phyloP scores from a whole-genome alignment of 2,113 vertebrate genomes.

The Poeciliopsis occidentalis region DNA sequence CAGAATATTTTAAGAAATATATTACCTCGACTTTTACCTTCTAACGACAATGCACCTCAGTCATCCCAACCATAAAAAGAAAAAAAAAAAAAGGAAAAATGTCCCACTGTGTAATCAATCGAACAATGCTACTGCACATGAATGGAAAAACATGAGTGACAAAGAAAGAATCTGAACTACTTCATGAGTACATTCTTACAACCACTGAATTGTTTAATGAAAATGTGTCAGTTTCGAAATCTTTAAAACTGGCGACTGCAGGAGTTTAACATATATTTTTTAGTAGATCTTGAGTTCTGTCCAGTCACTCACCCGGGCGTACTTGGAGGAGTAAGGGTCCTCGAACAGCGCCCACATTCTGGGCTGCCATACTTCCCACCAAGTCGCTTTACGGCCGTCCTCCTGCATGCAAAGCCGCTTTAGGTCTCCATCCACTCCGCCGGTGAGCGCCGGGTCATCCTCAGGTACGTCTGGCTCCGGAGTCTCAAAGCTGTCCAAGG shows the following conservation, averaged over 20 bases:
- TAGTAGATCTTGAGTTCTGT: not conserved
- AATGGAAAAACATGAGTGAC: no score
- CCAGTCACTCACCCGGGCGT: slow-evolving; percentile 86
- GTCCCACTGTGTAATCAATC: no score
- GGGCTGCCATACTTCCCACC: slow-evolving; percentile 90
- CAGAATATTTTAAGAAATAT: no score
- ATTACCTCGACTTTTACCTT: no score
- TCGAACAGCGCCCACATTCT: slow-evolving; percentile 95
- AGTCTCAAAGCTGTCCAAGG: slow-evolving; percentile 94
- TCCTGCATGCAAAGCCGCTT: slow-evolving; percentile 85
- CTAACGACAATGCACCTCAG: no score
- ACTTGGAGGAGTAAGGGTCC: slow-evolving; percentile 96
- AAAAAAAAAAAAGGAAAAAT: no score
- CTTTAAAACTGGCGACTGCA: not conserved
- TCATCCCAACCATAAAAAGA: no score
- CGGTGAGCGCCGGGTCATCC: slow-evolving; percentile 86
- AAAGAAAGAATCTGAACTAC: no score
- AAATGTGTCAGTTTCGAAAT: not conserved
- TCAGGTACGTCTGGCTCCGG: slow-evolving; percentile 83
- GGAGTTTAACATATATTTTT: no score
- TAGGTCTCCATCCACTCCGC: slow-evolving; percentile 84
- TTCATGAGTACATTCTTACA: not conserved
- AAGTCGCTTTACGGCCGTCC: slow-evolving; percentile 77
- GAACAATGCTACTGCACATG: no score
- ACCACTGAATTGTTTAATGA: not conserved